Evolutionary conservation across 1,140 invertebrate species (phyloP).

Genomic region (Sitobion miscanthi): DNA sequence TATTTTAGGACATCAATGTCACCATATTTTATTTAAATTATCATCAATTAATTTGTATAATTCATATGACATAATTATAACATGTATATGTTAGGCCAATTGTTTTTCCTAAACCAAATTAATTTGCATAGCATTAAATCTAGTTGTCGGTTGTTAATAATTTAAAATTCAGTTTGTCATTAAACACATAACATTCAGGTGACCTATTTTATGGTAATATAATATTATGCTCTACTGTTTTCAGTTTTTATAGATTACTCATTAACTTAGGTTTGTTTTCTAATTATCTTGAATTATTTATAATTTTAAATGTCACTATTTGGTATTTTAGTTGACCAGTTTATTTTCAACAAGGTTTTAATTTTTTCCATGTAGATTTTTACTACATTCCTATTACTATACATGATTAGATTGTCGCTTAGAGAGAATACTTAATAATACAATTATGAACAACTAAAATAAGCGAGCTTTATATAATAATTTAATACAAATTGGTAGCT

Average conservation of each 20-base stretch:
- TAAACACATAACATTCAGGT: not conserved
- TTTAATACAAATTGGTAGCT: not conserved
- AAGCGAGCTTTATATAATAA: not conserved
- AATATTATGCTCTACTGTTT: not conserved
- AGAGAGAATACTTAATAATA: not conserved
- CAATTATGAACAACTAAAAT: not conserved
- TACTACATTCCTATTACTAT: not conserved
- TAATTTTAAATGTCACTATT: not conserved
- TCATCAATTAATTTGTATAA: not conserved
- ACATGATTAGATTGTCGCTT: not conserved
- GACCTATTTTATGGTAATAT: constrained; percentile 38
- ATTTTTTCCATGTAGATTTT: not conserved
- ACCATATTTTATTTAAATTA: not conserved
- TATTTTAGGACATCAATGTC: not conserved
- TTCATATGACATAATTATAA: not conserved
- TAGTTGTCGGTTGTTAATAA: not conserved
- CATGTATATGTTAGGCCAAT: not conserved
- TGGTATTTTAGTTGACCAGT: too few relatives aligned
- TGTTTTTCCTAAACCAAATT: not conserved
- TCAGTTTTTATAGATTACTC: not conserved
- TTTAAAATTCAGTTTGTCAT: not conserved
- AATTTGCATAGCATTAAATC: constrained; percentile 11
- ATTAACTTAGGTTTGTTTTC: not conserved
- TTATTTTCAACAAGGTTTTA: not conserved
- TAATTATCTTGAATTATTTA: constrained; percentile 3